Conservation (phyloP, 2,888 invertebrate genomes). For the Schrankia costaestrigalis region DNA sequence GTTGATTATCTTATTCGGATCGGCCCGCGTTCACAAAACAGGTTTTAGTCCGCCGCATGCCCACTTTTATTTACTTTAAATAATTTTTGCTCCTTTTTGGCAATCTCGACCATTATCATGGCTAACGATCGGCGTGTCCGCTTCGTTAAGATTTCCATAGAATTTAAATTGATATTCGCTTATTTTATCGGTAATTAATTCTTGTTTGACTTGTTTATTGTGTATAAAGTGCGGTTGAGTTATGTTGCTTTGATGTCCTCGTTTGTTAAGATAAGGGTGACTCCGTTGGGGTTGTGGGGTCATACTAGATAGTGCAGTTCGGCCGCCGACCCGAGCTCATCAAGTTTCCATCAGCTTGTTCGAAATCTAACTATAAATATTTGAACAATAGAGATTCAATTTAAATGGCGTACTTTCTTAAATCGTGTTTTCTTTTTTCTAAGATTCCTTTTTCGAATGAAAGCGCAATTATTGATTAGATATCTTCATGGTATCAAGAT, state of each 20-base stretch:
- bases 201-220: conserved; percentile 59
- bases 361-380: conserved; percentile 21
- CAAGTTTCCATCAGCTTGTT: conserved; percentile 8
- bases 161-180: conserved; percentile 60
- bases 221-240: conserved; percentile 45
- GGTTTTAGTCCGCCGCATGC: conserved; percentile 64
- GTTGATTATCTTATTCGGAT: conserved; percentile 75
- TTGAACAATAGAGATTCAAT: conserved; percentile 21
- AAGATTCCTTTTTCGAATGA: conserved; percentile 16
- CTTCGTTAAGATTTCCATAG: conserved; percentile 73
- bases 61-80: conserved; percentile 76
- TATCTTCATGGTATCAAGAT: conserved; percentile 17
- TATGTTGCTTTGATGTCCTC: conserved; percentile 68
- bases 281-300: conserved; percentile 63
- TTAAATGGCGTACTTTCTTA: conserved; percentile 11
- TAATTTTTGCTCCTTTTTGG: conserved; percentile 75
- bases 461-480: conserved; percentile 15
- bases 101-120: conserved; percentile 73
- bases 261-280: conserved; percentile 69
- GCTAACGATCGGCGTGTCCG: conserved; percentile 66
- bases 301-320: conserved; percentile 67
- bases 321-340: conserved; percentile 59
- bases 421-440: conserved; percentile 23
- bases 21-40: conserved; percentile 55
- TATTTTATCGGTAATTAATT: conserved; percentile 58